Conservation (phyloP, 1,140 invertebrate species). For the Myzus persicae region DNA sequence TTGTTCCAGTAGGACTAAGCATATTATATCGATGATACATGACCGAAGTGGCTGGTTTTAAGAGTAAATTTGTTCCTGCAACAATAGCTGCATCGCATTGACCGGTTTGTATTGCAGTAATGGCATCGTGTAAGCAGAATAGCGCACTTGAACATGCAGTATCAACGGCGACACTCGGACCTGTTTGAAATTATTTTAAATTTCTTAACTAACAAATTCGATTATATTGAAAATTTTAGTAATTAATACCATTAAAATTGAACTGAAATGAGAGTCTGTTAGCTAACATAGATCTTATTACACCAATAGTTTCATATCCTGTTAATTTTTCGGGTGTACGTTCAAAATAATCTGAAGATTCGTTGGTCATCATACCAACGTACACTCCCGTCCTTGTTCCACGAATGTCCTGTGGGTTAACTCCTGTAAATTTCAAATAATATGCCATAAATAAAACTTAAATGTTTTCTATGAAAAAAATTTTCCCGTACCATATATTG, state of each 20-base stretch:
- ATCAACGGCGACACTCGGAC: slow-evolving; percentile 60
- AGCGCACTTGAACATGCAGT: slow-evolving; percentile 59
- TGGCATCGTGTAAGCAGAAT: slow-evolving; percentile 64
- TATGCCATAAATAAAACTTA: neutral
- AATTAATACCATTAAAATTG: slow-evolving; percentile 69
- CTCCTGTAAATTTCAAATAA: slow-evolving; percentile 29
- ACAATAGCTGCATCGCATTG: slow-evolving; percentile 74
- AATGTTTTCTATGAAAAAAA: neutral
- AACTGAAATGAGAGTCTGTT: slow-evolving; percentile 74
- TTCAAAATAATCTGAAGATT: slow-evolving; percentile 59
- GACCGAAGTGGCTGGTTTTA: slow-evolving; percentile 69
- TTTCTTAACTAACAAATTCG: neutral
- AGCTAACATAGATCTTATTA: slow-evolving; percentile 72
- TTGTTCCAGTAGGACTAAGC: slow-evolving; percentile 45
- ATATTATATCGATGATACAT: slow-evolving; percentile 64
- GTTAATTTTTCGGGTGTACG: slow-evolving; percentile 45
- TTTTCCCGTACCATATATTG: too few relatives aligned
- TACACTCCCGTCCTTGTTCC: slow-evolving; percentile 70
- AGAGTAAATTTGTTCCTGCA: slow-evolving; percentile 68
- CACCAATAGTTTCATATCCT: slow-evolving; percentile 74
- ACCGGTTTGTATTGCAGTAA: slow-evolving; percentile 68
- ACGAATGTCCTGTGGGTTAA: slow-evolving; percentile 67
- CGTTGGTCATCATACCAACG: slow-evolving; percentile 64
- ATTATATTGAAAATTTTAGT: neutral
- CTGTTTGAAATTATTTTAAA: slow-evolving; percentile 29